phyloP scores from a whole-genome alignment of 2,797 vertebrate species.

The Danio tinwini region DNA sequence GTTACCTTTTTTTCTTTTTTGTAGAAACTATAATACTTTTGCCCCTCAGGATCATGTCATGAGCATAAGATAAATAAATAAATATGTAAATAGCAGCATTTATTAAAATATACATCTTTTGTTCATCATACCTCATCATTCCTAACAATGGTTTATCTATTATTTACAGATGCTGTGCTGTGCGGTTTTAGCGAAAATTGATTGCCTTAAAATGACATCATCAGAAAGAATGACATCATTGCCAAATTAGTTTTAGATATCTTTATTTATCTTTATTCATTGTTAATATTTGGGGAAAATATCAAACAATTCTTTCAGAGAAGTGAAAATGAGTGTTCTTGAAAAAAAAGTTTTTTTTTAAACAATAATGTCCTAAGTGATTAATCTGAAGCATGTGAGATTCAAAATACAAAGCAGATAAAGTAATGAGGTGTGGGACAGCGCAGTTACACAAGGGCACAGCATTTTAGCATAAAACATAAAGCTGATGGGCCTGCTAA shows the following conservation, averaged over 20 bases:
- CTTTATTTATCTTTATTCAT: too few relatives aligned
- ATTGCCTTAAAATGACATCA: not conserved
- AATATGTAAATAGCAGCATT: not conserved
- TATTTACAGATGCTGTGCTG: conserved; percentile 77
- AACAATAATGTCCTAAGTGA: not conserved
- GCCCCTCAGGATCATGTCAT: not conserved
- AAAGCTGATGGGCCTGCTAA: not conserved
- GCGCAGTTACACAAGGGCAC: not conserved
- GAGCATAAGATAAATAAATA: not conserved
- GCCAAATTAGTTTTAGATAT: too few relatives aligned
- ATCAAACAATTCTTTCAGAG: too few relatives aligned
- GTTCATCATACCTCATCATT: too few relatives aligned
- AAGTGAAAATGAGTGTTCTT: too few relatives aligned
- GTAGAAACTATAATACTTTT: not conserved
- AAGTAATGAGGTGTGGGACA: not conserved
- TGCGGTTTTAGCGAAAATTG: conserved; percentile 65
- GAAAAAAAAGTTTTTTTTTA: too few relatives aligned
- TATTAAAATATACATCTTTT: not conserved
- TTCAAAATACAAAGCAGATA: not conserved
- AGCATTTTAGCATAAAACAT: not conserved
- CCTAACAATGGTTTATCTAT: conserved; percentile 42
- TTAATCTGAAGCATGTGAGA: not conserved
- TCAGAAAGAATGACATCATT: not conserved
- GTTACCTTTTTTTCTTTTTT: not conserved
- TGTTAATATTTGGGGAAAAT: too few relatives aligned